Conservation (phyloP, 2,113 vertebrate genomes). For the Colaptes auratus region DNA sequence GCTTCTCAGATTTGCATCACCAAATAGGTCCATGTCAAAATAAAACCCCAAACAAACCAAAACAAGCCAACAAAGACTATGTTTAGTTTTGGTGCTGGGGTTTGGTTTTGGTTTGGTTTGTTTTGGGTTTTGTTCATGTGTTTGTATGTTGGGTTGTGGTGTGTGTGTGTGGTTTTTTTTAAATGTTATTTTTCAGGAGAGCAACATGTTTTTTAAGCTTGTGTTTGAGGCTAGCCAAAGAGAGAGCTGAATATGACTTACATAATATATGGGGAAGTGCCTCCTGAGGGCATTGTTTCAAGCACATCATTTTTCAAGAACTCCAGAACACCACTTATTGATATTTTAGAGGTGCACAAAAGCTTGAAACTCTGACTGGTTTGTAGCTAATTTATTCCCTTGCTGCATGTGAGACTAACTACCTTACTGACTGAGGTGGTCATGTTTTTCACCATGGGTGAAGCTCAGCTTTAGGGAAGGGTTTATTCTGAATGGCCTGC, state of each 20-base stretch:
- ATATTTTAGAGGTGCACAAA: slow-evolving; percentile 57
- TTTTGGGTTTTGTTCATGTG: not conserved
- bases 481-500: not conserved
- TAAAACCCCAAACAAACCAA: not conserved
- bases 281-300: slow-evolving; percentile 35
- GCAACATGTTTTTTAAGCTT: not conserved
- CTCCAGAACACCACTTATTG: slow-evolving; percentile 30
- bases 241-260: not conserved
- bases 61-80: not conserved
- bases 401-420: slow-evolving; percentile 34
- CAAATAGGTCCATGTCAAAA: not conserved
- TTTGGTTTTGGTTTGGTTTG: not conserved
- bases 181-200: not conserved
- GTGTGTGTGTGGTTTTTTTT: not conserved
- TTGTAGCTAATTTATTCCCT: slow-evolving; percentile 65
- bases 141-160: not conserved
- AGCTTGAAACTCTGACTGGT: slow-evolving; percentile 32
- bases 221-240: not conserved
- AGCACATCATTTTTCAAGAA: slow-evolving; percentile 37
- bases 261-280: not conserved
- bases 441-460: not conserved
- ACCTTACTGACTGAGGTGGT: not conserved
- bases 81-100: not conserved
- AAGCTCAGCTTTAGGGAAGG: slow-evolving; percentile 45
- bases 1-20: not conserved